phyloP scores from a whole-genome alignment of 2,113 vertebrate species.

The Macrotus californicus region DNA sequence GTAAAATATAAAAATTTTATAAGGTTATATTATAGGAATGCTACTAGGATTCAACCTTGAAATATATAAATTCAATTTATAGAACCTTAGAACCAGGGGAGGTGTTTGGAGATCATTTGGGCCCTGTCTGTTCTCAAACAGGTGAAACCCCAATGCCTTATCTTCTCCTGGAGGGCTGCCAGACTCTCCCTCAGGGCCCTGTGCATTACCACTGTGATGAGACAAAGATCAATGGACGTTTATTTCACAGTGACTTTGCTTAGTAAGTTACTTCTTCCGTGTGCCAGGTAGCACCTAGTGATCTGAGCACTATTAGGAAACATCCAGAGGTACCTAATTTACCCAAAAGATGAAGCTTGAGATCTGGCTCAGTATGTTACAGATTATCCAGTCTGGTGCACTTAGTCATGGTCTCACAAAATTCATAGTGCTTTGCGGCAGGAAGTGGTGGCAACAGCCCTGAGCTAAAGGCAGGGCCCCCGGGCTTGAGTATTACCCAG shows the following conservation, averaged over 20 bases:
- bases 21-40: neutral
- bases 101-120: neutral
- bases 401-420: neutral
- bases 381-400: neutral
- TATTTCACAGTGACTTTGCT: slow-evolving; percentile 17
- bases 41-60: neutral
- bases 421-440: neutral
- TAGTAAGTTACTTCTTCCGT: slow-evolving; percentile 4
- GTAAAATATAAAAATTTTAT: neutral
- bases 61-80: neutral
- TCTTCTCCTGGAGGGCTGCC: neutral
- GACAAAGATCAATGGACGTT: neutral
- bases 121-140: neutral
- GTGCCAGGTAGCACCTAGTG: neutral
- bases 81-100: neutral
- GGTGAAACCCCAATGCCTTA: neutral
- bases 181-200: neutral
- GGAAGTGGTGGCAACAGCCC: neutral
- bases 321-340: neutral
- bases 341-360: neutral
- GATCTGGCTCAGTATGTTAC: neutral
- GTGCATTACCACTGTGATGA: neutral
- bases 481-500: neutral
- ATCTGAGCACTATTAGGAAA: neutral
- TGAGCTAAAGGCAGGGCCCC: neutral